Base-by-base conservation (phyloP, 2,888 invertebrate genomes). In the Lycophotia porphyrea region DNA sequence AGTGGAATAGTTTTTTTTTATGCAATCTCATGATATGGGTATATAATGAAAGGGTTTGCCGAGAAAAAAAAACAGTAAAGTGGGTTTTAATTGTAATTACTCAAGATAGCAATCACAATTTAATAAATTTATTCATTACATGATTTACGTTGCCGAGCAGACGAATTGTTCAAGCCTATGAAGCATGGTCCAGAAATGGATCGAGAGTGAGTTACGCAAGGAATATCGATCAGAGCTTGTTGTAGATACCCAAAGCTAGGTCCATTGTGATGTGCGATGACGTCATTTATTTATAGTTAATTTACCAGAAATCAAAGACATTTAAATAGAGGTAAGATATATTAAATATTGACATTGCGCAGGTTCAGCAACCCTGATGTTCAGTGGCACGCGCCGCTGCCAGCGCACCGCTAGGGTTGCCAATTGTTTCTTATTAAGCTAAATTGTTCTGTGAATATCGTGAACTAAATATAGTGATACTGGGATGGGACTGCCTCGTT, bases 301-400 rank as follows among this genome's bases (percentile, higher is more conserved):
- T 52, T n/a, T n/a, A n/a, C 13, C n/a, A 52, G 52, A 52, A 52
- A 13, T 52, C n/a, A n/a, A n/a, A 13, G 52, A n/a, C 13, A n/a
- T n/a, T 11, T 52, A 11, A n/a, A n/a, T 52, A n/a, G 13, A 52
- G 52, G n/a, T 11, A 49, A 52, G 52, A 13, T 11, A 49, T n/a
- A n/a, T 13, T n/a, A n/a, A 55, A 27, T 15, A 49, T 18, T 34
- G 34, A 15, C n/a, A 49, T 58, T 44, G 36, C 71, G 18, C 49
- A 66, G 18, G 47, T 60, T 63, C 61, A 60, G 71, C 69, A 82
- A 42, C 78, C 64, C 49, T 82, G 70, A 70, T 72, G 60, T 71
- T 66, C 8, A 39, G 64, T 8, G 63, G 75, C 72, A 71, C 60
- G 74, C 64, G 69, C 69, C 39, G 52, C 47, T 49, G 42, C 11